Percentiles rank a stretch among this genome's conserved stretches.
Conservation (phyloP, 2,888 invertebrate genomes). For the Dexiosoma caninum region DNA sequence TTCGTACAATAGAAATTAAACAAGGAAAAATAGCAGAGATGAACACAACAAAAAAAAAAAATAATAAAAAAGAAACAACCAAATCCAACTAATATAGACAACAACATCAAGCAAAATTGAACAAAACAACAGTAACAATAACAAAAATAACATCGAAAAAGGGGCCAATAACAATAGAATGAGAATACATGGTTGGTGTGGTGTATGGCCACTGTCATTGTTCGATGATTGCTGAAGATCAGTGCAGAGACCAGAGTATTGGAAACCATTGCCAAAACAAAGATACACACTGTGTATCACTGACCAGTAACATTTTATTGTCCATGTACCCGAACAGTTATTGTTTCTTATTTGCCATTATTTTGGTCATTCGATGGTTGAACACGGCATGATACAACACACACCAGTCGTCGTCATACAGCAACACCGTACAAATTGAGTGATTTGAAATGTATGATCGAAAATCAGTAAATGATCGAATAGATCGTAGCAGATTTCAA, state of each 20-base stretch:
- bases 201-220: slow-evolving; percentile 33
- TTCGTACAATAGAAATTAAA: slow-evolving; percentile 30
- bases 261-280: neutral
- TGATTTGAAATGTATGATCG: slow-evolving; percentile 61
- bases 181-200: neutral
- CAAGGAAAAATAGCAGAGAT: neutral
- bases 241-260: neutral
- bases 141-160: neutral
- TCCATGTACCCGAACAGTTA: slow-evolving; percentile 26
- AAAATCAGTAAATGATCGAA: slow-evolving; percentile 51
- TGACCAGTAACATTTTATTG: slow-evolving; percentile 48
- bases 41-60: neutral
- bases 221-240: slow-evolving; percentile 26
- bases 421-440: slow-evolving; percentile 63
- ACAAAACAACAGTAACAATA: too few relatives aligned
- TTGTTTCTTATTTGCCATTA: slow-evolving; percentile 3
- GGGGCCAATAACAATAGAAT: slow-evolving; percentile 31
- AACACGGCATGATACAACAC: slow-evolving; percentile 21
- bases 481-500: slow-evolving; percentile 17
- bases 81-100: slow-evolving; percentile 54
- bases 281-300: slow-evolving; percentile 17
- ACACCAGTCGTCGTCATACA: slow-evolving; percentile 11
- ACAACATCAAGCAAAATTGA: slow-evolving; percentile 22
- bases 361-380: slow-evolving; percentile 36
- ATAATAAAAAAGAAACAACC: too few relatives aligned